A percentile compares a stretch with the other conserved stretches of the same genome.
These are phyloP conservation scores for Melinaea marsaeus DNA, from an alignment of 2,888 invertebrate genomes.

Conservation along the genomic window DNA sequence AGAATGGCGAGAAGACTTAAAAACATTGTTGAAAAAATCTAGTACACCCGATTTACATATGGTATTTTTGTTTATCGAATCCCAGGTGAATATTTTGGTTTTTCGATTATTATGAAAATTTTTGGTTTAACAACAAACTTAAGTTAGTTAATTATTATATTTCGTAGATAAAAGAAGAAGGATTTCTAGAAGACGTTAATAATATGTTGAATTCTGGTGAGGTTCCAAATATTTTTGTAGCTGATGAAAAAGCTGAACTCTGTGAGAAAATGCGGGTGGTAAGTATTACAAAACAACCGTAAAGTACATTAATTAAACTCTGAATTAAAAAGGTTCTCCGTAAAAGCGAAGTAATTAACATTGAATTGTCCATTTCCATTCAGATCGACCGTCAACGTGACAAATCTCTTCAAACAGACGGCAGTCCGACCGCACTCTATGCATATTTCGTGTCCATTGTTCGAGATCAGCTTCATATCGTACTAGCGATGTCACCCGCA, in stretches of 20 bases:
- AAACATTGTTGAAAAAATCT: conserved; percentile 86
- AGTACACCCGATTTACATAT: conserved; percentile 91
- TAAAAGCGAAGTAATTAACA: neutral
- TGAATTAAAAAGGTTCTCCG: neutral
- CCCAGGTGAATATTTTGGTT: conserved; percentile 79
- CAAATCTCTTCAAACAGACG: conserved; percentile 93
- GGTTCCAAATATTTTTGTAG: conserved; percentile 91
- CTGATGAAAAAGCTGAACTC: conserved; percentile 92
- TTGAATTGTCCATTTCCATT: neutral
- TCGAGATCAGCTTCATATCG: conserved; percentile 93
- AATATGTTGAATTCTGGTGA: conserved; percentile 95
- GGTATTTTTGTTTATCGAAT: conserved; percentile 93
- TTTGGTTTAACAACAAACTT: neutral
- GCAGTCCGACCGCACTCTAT: conserved; percentile 92
- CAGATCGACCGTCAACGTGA: conserved; percentile 92
- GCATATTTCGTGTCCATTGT: conserved; percentile 93
- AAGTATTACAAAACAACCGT: conserved; percentile 35
- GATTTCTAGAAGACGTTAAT: conserved; percentile 94
- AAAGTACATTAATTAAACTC: neutral
- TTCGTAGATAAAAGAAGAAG: conserved; percentile 90
- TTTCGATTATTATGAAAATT: neutral
- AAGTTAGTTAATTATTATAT: neutral
- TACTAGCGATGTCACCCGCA: conserved; percentile 93
- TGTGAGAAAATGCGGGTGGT: conserved; percentile 93
- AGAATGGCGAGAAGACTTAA: conserved; percentile 96